phyloP scores from a whole-genome alignment of 1,140 invertebrate species.

The Trichoplusia ni region DNA sequence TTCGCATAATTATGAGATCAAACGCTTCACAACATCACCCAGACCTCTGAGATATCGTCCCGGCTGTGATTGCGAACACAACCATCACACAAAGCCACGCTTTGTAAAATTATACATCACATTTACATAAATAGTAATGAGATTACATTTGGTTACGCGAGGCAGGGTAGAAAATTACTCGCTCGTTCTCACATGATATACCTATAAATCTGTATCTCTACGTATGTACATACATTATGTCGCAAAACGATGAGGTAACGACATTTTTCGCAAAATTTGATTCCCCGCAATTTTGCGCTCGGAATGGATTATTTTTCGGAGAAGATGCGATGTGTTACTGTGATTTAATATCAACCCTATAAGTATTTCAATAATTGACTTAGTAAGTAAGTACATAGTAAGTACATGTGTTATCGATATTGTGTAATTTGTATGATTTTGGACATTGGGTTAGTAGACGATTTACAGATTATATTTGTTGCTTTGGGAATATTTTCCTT shows the following conservation, averaged over 20 bases:
- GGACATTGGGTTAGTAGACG: too few relatives aligned
- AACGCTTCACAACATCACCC: not conserved
- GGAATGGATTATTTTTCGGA: slow-evolving; percentile 54
- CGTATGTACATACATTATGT: slow-evolving; percentile 42
- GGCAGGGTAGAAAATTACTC: slow-evolving; percentile 39
- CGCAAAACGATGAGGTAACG: slow-evolving; percentile 50
- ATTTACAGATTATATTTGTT: too few relatives aligned
- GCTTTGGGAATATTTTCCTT: too few relatives aligned
- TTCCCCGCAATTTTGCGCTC: slow-evolving; percentile 53
- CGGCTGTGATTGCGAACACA: slow-evolving; percentile 5
- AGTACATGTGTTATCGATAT: too few relatives aligned
- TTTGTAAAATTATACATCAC: slow-evolving; percentile 29
- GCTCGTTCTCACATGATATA: slow-evolving; percentile 39
- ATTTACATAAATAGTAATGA: slow-evolving; percentile 38
- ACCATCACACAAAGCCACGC: slow-evolving; percentile 11
- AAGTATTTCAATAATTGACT: slow-evolving; percentile 40
- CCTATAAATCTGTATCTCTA: slow-evolving; percentile 38
- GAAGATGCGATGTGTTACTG: slow-evolving; percentile 42
- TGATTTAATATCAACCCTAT: slow-evolving; percentile 49
- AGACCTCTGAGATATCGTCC: slow-evolving; percentile 3
- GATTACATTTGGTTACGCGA: slow-evolving; percentile 38
- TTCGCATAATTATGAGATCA: not conserved
- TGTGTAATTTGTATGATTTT: too few relatives aligned
- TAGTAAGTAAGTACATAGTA: slow-evolving; percentile 1
- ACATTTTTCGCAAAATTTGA: slow-evolving; percentile 64